phyloP scores from a whole-genome alignment of 2,888 invertebrate genomes.

The Taphrorychus bicolor region DNA sequence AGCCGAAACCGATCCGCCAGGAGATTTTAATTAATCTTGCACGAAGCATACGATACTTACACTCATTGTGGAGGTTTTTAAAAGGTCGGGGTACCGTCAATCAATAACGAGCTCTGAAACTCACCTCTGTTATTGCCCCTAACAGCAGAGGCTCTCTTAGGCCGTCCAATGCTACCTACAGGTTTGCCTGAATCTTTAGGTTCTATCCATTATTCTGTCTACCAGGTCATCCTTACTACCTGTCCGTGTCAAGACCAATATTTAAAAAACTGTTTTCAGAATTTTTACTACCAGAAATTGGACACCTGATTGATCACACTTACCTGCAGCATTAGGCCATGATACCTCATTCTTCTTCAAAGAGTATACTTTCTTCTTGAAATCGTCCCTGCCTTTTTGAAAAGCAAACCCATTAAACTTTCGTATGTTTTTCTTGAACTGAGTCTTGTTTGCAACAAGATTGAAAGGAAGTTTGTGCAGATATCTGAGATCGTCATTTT shows the following conservation, averaged over 20 bases:
- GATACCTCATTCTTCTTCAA: constrained; percentile 32
- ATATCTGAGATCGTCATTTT: constrained; percentile 72
- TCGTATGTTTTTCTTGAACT: constrained; percentile 79
- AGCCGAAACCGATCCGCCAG: no score
- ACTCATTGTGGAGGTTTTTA: no score
- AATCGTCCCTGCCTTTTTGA: constrained; percentile 75
- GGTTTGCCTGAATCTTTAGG: constrained; percentile 67
- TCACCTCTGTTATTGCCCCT: constrained; percentile 65
- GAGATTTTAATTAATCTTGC: no score
- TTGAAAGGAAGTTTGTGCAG: constrained; percentile 73
- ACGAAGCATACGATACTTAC: no score
- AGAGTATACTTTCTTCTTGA: constrained; percentile 72
- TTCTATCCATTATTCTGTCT: constrained; percentile 65
- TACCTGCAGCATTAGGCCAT: no score
- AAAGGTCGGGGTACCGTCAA: no score
- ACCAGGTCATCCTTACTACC: constrained; percentile 70
- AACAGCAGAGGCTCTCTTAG: constrained; percentile 71
- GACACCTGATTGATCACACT: background rate
- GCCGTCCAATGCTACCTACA: constrained; percentile 66
- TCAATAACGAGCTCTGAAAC: no score
- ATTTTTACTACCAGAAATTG: constrained; percentile 63
- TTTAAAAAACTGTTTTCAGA: constrained; percentile 74
- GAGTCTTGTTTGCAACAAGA: constrained; percentile 60
- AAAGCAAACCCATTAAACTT: constrained; percentile 85
- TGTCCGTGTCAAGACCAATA: constrained; percentile 74